Evolutionary conservation across 2,797 vertebrate genomes (phyloP), one percentile per base, ranked within the genome.

Genomic region (Distichodus sexfasciatus): DNA sequence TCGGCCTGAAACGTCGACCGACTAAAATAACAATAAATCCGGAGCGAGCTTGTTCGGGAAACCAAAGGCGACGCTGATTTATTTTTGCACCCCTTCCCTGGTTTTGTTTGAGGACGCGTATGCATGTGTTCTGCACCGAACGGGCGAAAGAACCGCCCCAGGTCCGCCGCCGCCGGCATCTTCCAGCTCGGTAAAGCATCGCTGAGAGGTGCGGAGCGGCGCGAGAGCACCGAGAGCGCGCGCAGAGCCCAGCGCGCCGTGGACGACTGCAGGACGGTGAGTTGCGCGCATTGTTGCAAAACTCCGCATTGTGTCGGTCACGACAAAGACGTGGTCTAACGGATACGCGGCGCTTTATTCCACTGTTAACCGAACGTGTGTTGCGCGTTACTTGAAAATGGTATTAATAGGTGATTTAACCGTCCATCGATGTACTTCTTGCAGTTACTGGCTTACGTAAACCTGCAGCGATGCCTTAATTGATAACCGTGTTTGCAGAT

Each of bases 51-150:
- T n/a, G n/a, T n/a, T n/a, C n/a, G n/a, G n/a, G n/a, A n/a, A n/a
- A n/a, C n/a, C n/a, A n/a, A n/a, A n/a, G n/a, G n/a, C n/a, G 90
- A 94, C 84, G 87, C 94, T 85, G 93, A 94, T 6, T 53, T 4
- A 21, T 60, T 78, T 64, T 67, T 15, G 29, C 12, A 24, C 81
- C 47, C 29, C 47, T 80, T 81, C 78, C 81, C 66, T 72, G 80
- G 76, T 77, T 81, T 55, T 69, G 80, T 77, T 79, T 70, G 84
- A 86, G 90, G 86, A 87, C 89, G 92, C 91, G 94, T 89, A 89
- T 97, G 96, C 92, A 96, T 98, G 96, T 95, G 93, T 95, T 90
- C 95, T 89, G 94, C 94, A 94, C 86, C 92, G 93, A 93, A 91
- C 91, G 94, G 94, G 92, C 93, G 94, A 90, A 94, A 92, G 80